Percentiles rank a stretch among this genome's conserved stretches.
Evolutionary conservation across 2,888 invertebrate species (phyloP).

Genomic region (Incurvaria masculella): DNA sequence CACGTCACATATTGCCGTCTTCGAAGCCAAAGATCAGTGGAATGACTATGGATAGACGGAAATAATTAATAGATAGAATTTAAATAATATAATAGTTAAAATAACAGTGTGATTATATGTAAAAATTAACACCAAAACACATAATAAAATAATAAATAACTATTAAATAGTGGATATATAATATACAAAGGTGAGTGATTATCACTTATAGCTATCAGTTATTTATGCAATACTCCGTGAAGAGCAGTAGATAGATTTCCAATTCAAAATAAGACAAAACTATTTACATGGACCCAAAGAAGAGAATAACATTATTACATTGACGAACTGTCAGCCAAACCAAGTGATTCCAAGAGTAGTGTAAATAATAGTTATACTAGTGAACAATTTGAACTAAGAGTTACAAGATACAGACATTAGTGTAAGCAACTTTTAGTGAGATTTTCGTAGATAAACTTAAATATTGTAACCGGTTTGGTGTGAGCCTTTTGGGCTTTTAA

Average conservation of each 20-base stretch:
- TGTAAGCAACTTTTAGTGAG: background rate
- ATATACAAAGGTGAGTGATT: background rate
- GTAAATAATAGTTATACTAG: background rate
- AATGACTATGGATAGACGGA: background rate
- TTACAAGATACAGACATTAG: background rate
- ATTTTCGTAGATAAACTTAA: background rate
- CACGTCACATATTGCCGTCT: background rate
- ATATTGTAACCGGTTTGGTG: background rate
- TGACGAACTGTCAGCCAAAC: background rate
- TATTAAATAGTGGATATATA: too few species aligned
- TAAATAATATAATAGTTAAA: background rate
- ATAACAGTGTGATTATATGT: background rate
- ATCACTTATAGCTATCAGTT: background rate
- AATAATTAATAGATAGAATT: background rate
- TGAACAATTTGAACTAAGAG: background rate
- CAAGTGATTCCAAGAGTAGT: background rate
- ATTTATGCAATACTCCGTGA: background rate
- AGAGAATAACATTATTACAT: background rate
- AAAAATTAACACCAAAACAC: background rate
- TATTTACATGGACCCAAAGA: background rate
- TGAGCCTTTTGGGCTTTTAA: background rate
- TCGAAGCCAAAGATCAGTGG: background rate
- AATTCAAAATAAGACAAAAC: background rate
- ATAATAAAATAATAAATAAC: too few species aligned
- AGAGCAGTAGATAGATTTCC: background rate